Percentiles rank a stretch among this genome's conserved stretches.
These are phyloP conservation scores for Tribolium castaneum DNA, from an alignment of 1,140 invertebrate species.

Conservation along the genomic window DNA sequence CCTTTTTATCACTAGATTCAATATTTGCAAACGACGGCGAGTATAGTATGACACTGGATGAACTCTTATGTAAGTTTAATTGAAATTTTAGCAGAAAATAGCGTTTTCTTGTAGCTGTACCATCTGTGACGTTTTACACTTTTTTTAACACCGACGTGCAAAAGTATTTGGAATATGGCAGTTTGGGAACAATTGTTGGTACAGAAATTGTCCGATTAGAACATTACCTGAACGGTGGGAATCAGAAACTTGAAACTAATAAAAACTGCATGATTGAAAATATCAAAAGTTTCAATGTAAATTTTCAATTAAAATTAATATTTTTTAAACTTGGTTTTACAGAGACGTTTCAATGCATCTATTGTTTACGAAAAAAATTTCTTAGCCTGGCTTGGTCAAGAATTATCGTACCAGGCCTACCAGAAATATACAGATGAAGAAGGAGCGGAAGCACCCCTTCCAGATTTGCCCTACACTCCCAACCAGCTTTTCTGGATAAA, in stretches of 20 bases:
- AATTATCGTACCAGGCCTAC: slow-evolving; percentile 22
- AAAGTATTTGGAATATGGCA: slow-evolving; percentile 10
- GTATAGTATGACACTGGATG: background rate
- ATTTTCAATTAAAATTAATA: background rate
- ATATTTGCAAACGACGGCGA: background rate
- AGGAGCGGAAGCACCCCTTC: background rate
- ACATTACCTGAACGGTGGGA: background rate
- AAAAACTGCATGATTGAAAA: slow-evolving; percentile 12
- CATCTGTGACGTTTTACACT: background rate
- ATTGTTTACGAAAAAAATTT: background rate
- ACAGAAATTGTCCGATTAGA: background rate
- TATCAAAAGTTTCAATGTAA: background rate
- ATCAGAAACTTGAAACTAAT: background rate
- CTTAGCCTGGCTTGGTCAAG: background rate
- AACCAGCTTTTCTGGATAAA: slow-evolving; percentile 55
- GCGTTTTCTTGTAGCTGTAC: slow-evolving; percentile 13
- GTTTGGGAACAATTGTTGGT: background rate
- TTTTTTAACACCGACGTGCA: slow-evolving; percentile 8
- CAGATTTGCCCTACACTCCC: background rate
- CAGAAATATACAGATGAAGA: slow-evolving; percentile 1
- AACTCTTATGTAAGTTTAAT: background rate
- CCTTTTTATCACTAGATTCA: background rate
- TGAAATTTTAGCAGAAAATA: slow-evolving; percentile 50
- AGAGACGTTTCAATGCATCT: background rate
- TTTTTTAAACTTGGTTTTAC: background rate